Evolutionary conservation across 2,888 invertebrate species (phyloP).

Genomic region (Drosophila mayaguana): DNA sequence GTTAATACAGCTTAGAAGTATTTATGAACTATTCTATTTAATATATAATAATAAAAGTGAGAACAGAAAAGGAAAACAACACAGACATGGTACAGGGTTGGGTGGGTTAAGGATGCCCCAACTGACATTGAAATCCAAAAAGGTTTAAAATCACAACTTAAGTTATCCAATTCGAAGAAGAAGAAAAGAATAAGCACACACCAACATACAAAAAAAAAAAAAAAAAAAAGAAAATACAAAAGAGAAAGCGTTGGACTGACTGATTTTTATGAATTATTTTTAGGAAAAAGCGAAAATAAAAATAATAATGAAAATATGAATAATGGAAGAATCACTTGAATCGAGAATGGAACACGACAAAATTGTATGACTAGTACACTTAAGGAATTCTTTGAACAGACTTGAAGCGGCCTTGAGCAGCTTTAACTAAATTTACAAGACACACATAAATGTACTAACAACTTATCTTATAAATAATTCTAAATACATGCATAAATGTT

Average conservation of each 20-base stretch:
- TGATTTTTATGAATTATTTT: constrained; percentile 74
- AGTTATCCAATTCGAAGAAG: constrained; percentile 6
- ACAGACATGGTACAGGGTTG: constrained; percentile 21
- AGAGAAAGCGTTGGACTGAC: constrained; percentile 72
- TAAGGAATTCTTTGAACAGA: constrained; percentile 69
- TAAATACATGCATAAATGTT: constrained; percentile 29
- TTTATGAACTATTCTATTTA: constrained; percentile 52
- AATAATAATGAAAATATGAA: constrained; percentile 18
- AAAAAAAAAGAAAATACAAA: constrained; percentile 34
- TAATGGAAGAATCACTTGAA: constrained; percentile 40
- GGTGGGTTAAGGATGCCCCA: not conserved
- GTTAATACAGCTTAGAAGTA: constrained; percentile 61
- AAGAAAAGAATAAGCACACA: constrained; percentile 14
- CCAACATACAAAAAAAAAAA: constrained; percentile 39
- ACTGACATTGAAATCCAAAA: constrained; percentile 32
- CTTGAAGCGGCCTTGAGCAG: constrained; percentile 42
- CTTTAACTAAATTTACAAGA: constrained; percentile 31
- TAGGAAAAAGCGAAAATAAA: constrained; percentile 24
- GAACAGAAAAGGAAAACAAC: constrained; percentile 12
- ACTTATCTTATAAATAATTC: constrained; percentile 32
- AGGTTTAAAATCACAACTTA: constrained; percentile 12
- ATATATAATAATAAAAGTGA: constrained; percentile 9
- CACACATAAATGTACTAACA: constrained; percentile 19
- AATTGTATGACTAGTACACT: constrained; percentile 38
- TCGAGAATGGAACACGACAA: constrained; percentile 29